Percentiles rank a stretch among this genome's conserved stretches.
Evolutionary conservation across 1,140 invertebrate genomes (phyloP).

Genomic region (Mercenaria mercenaria): DNA sequence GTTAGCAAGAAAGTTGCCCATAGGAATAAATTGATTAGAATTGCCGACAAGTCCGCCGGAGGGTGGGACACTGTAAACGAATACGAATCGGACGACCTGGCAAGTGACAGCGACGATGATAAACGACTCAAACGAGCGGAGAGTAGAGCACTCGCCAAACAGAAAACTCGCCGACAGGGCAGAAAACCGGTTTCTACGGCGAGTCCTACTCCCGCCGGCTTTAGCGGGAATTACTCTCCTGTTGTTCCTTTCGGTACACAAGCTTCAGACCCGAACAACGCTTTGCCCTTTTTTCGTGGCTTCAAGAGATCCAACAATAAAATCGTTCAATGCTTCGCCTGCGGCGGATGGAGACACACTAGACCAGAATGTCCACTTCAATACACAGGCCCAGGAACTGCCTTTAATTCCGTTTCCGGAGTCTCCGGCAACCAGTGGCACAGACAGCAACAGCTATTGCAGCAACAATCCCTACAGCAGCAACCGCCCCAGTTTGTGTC

Average conservation of each 20-base stretch:
- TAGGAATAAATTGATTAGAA: conserved; percentile 14
- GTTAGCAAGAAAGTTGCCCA: not conserved
- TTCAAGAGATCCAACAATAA: not conserved
- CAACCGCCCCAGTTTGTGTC: not conserved
- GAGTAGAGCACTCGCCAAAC: not conserved
- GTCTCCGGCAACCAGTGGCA: not conserved
- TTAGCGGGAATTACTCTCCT: not conserved
- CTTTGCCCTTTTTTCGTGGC: not conserved
- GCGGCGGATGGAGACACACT: not conserved
- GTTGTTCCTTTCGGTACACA: not conserved
- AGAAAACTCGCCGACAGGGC: not conserved
- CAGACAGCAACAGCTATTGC: not conserved
- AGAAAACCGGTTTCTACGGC: not conserved
- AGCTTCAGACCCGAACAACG: not conserved
- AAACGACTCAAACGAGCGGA: conserved; percentile 9
- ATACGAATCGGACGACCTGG: conserved; percentile 1
- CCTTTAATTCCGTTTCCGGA: too few species aligned
- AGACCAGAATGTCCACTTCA: not conserved
- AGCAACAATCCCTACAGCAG: too few species aligned
- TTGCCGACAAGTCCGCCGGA: conserved; percentile 9
- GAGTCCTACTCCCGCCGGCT: not conserved
- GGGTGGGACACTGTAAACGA: conserved; percentile 34
- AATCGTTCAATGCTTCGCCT: not conserved
- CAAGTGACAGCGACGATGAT: not conserved
- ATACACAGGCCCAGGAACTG: not conserved